phyloP scores from a whole-genome alignment of 2,888 invertebrate species.

The Xanthia icteritia region DNA sequence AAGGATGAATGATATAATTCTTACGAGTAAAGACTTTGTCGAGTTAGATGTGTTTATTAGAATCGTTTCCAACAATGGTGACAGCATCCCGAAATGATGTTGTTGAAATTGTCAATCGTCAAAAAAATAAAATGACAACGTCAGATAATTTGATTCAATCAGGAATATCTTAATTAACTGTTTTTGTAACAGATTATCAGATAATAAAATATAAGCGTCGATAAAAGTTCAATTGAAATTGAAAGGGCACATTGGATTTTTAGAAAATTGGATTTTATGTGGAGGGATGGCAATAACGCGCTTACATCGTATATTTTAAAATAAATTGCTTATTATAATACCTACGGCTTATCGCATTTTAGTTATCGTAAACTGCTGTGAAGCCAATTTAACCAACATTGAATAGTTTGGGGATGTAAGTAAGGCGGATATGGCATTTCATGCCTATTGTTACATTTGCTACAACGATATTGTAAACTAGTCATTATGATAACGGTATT shows the following conservation, averaged over 20 bases:
- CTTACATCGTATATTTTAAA: slow-evolving; percentile 76
- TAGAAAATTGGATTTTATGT: slow-evolving; percentile 70
- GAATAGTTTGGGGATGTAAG: slow-evolving; percentile 77
- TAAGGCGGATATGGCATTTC: slow-evolving; percentile 69
- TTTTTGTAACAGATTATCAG: slow-evolving; percentile 56
- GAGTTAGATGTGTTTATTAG: slow-evolving; percentile 81
- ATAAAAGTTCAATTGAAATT: slow-evolving; percentile 64
- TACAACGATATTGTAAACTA: slow-evolving; percentile 68
- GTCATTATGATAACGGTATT: slow-evolving; percentile 69
- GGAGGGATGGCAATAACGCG: slow-evolving; percentile 69
- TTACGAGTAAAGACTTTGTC: slow-evolving; percentile 88
- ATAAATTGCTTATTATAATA: slow-evolving; percentile 78
- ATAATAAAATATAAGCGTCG: slow-evolving; percentile 56
- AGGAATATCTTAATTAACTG: slow-evolving; percentile 55
- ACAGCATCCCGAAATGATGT: slow-evolving; percentile 27
- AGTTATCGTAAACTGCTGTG: slow-evolving; percentile 74
- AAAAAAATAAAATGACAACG: slow-evolving; percentile 22
- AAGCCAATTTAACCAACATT: slow-evolving; percentile 78
- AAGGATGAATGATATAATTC: slow-evolving; percentile 90
- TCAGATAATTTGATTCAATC: slow-evolving; percentile 34
- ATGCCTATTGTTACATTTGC: slow-evolving; percentile 70
- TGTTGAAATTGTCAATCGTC: slow-evolving; percentile 5
- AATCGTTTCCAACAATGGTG: slow-evolving; percentile 64
- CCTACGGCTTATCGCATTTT: slow-evolving; percentile 74
- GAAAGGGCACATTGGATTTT: slow-evolving; percentile 67